Base-by-base conservation (phyloP, 2,888 invertebrate genomes). In the Apotomis capreana region DNA sequence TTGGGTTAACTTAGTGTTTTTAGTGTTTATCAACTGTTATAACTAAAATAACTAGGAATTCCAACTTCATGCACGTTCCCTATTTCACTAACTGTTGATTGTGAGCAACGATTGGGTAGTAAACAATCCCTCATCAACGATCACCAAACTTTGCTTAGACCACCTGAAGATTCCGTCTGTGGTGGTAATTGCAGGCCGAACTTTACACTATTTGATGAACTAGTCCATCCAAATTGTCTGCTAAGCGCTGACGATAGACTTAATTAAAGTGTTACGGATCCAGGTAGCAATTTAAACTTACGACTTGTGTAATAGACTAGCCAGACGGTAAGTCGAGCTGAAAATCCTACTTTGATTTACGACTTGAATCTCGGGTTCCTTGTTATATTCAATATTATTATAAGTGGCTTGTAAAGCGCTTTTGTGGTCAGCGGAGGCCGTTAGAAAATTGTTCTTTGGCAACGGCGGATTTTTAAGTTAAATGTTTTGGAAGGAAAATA, bases 331-430 rank as follows among this genome's bases (percentile, higher is more conserved):
- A 58, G 55, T 52, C 46, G 52, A 58, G 67, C 67, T 55, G 67
- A 62, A 67, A 67, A 71, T 64, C 67, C 71, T 55, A 52, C 55
- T 51, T 52, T 68, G 67, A 71, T 71, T 71, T 71, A 71, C 57
- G 61, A 55, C 37, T 12, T 60, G 61, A 71, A 65, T 65, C 62
- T 62, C 40, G 57, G 61, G 49, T 57, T 55, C 40, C 70, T 70
- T 67, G 61, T 60, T 49, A 61, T 67, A 67, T 68, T 68, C 62
- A 62, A 61, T 54, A 62, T 70, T 68, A 70, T 70, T 67, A 61
- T 67, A 69, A 69, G 60, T 61, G 65, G 67, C 36, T 67, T 49
- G 40, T 55, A 49, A 26, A 70, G 60, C 36, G 51, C 67, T 51
- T 67, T 58, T 49, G 49, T 13, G 67, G 71, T 68, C 67, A 68